Conservation (phyloP, 1,140 invertebrate species). For the Drosophila cardini region DNA sequence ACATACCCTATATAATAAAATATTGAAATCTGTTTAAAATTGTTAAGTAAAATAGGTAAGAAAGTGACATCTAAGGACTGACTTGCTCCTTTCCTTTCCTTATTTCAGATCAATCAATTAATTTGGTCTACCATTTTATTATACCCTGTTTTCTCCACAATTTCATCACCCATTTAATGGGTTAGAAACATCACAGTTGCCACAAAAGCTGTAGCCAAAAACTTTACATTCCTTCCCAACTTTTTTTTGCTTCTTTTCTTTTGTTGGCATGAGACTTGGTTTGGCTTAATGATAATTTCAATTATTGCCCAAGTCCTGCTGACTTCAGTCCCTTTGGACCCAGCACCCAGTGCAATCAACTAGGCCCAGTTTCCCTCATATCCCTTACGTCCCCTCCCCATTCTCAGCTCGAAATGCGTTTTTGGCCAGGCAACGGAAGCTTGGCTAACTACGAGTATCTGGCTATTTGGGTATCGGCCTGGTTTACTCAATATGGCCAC, state of each 20-base stretch:
- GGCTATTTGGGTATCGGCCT: conserved; percentile 46
- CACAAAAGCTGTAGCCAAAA: conserved; percentile 9
- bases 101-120: too few relatives aligned
- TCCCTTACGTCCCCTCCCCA: neutral
- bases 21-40: too few relatives aligned
- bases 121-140: neutral
- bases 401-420: conserved; percentile 19
- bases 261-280: conserved; percentile 55
- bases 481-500: conserved; percentile 69
- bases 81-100: too few relatives aligned
- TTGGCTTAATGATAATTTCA: conserved; percentile 79
- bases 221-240: conserved; percentile 12
- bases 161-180: conserved; percentile 2
- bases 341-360: conserved; percentile 20
- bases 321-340: conserved; percentile 29
- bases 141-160: neutral
- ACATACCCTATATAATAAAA: neutral
- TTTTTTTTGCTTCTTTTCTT: conserved; percentile 21
- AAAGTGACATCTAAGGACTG: too few relatives aligned
- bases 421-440: conserved; percentile 33
- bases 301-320: conserved; percentile 69
- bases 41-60: too few relatives aligned
- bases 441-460: conserved; percentile 52
- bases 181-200: conserved; percentile 14
- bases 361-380: neutral